These are phyloP conservation scores for Temnothorax nylanderi DNA, from an alignment of 1,140 invertebrate genomes.

Conservation along the genomic window DNA sequence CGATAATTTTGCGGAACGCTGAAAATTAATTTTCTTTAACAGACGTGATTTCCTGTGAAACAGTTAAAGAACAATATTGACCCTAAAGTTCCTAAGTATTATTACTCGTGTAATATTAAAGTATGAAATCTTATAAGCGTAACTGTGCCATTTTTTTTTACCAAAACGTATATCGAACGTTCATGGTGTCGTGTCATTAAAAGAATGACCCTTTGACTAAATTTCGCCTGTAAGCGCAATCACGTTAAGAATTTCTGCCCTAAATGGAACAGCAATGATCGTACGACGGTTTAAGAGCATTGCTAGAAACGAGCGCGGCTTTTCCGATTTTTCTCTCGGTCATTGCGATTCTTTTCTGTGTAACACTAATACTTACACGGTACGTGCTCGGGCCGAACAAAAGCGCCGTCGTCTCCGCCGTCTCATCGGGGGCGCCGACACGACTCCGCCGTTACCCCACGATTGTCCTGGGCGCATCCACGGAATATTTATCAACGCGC, in stretches of 20 bases:
- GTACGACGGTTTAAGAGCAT: slow-evolving; percentile 31
- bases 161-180: background rate
- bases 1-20: background rate
- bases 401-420: slow-evolving; percentile 59
- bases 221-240: background rate
- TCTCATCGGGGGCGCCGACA: slow-evolving; percentile 61
- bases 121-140: background rate
- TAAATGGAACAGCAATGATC: slow-evolving; percentile 38
- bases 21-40: background rate
- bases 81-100: background rate
- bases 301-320: slow-evolving; percentile 23
- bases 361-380: slow-evolving; percentile 63
- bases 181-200: background rate
- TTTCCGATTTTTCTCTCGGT: slow-evolving; percentile 58
- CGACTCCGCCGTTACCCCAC: slow-evolving; percentile 63
- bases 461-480: slow-evolving; percentile 68
- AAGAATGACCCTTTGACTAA: background rate
- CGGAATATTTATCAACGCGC: slow-evolving; percentile 73
- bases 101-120: background rate
- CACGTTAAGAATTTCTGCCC: background rate
- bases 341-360: slow-evolving; percentile 50
- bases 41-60: background rate
- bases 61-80: background rate
- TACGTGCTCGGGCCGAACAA: slow-evolving; percentile 66
- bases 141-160: background rate